phyloP scores from a whole-genome alignment of 2,888 invertebrate species.

The Troides aeacus region DNA sequence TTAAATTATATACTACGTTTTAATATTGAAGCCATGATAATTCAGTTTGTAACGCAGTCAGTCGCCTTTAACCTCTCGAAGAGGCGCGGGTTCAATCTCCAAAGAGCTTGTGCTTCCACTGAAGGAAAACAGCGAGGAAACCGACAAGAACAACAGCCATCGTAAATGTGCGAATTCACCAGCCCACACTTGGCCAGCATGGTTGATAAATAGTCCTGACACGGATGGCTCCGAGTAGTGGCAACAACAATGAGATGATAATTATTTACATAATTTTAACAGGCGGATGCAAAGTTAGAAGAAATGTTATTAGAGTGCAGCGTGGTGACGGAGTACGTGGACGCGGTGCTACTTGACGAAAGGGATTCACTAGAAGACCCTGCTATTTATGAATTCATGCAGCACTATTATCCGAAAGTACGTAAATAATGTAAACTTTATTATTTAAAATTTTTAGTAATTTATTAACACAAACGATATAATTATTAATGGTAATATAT shows the following conservation, averaged over 20 bases:
- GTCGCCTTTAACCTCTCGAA: no score
- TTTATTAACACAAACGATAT: neutral
- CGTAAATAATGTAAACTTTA: neutral
- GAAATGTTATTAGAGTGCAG: slow-evolving; percentile 90
- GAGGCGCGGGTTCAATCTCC: no score
- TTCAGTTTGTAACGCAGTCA: no score
- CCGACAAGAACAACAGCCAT: no score
- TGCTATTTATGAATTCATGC: slow-evolving; percentile 92
- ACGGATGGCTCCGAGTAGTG: neutral
- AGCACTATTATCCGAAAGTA: slow-evolving; percentile 94
- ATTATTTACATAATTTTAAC: slow-evolving; percentile 29
- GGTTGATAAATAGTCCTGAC: no score
- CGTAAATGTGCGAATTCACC: no score
- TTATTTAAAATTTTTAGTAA: neutral
- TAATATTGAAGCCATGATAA: no score
- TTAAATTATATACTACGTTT: no score
- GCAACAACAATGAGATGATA: neutral
- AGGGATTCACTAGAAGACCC: slow-evolving; percentile 90
- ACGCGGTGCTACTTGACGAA: slow-evolving; percentile 93
- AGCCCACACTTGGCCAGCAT: no score
- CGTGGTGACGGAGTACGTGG: slow-evolving; percentile 93
- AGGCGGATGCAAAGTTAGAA: slow-evolving; percentile 90
- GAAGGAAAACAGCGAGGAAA: no score
- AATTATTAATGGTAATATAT: no score
- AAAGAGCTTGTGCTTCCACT: no score